Percentiles rank a stretch among this genome's conserved stretches.
These are phyloP conservation scores for Spinus pinus DNA, from an alignment of 2,797 vertebrate genomes.

Conservation along the genomic window DNA sequence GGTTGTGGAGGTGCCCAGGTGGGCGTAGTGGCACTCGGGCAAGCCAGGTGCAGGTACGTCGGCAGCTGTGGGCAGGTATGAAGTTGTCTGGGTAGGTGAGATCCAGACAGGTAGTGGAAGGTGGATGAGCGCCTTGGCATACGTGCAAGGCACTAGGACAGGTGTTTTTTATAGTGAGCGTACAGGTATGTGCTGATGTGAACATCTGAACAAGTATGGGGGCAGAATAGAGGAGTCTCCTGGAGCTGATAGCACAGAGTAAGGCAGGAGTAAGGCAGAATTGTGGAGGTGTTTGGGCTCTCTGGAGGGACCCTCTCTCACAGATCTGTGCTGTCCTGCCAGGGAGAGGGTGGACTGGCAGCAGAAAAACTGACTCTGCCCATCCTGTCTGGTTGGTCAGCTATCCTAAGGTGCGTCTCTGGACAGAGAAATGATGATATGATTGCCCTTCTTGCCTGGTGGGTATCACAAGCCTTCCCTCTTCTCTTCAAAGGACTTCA, in stretches of 20 bases:
- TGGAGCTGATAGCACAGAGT: not conserved
- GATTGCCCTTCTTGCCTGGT: not conserved
- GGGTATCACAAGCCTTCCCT: not conserved
- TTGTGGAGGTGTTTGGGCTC: not conserved
- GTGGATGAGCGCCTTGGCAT: not conserved
- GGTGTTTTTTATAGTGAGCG: not conserved
- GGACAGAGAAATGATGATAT: not conserved
- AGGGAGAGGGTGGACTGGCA: not conserved
- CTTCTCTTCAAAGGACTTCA: conserved; percentile 60
- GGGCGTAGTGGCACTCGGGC: not conserved
- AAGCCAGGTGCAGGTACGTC: not conserved
- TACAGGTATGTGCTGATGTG: not conserved
- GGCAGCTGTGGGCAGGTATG: not conserved
- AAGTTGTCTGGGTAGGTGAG: not conserved
- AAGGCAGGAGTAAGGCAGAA: not conserved
- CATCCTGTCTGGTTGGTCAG: not conserved
- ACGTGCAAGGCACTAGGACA: not conserved
- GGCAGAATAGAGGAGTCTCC: not conserved
- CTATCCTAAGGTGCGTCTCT: not conserved
- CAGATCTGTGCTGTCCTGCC: not conserved
- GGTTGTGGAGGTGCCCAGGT: not conserved
- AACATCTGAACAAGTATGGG: not conserved
- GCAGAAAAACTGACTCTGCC: not conserved
- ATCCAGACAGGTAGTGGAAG: not conserved
- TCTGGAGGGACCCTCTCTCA: not conserved